Evolutionary conservation across 2,113 vertebrate genomes (phyloP).

Genomic region (Strix aluco): DNA sequence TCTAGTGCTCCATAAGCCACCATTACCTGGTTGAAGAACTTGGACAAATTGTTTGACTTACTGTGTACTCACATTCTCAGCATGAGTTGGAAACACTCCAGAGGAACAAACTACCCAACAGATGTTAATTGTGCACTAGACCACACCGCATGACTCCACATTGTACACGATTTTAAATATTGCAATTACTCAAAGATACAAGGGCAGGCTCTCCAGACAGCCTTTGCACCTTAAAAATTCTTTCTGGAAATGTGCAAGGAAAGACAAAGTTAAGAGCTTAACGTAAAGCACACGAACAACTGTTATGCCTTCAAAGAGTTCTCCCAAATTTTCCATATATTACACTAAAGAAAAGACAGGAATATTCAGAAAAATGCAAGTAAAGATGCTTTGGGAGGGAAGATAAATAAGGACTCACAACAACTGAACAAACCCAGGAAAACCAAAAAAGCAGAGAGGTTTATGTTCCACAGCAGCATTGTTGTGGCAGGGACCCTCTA

Average conservation of each 20-base stretch:
- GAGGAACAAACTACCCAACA: conserved; percentile 17
- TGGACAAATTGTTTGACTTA: conserved; percentile 38
- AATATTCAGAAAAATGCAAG: background rate
- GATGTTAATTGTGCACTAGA: conserved; percentile 39
- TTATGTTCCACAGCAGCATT: background rate
- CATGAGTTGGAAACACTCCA: background rate
- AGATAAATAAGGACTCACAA: background rate
- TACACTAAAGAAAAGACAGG: background rate
- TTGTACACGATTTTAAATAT: background rate
- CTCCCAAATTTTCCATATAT: background rate
- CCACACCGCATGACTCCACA: background rate
- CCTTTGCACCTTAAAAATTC: background rate
- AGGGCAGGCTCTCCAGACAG: background rate
- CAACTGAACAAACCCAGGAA: background rate
- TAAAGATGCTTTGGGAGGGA: background rate
- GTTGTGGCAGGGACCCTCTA: background rate
- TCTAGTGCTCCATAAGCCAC: background rate
- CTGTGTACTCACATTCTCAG: background rate
- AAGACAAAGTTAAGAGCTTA: background rate
- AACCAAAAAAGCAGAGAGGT: background rate
- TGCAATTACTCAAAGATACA: conserved; percentile 26
- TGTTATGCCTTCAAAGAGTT: background rate
- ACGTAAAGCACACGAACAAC: background rate
- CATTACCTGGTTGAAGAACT: background rate
- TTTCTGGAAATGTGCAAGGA: background rate